These are phyloP conservation scores for Papilio aristodemus DNA, from an alignment of 1,140 invertebrate species.

Conservation along the genomic window DNA sequence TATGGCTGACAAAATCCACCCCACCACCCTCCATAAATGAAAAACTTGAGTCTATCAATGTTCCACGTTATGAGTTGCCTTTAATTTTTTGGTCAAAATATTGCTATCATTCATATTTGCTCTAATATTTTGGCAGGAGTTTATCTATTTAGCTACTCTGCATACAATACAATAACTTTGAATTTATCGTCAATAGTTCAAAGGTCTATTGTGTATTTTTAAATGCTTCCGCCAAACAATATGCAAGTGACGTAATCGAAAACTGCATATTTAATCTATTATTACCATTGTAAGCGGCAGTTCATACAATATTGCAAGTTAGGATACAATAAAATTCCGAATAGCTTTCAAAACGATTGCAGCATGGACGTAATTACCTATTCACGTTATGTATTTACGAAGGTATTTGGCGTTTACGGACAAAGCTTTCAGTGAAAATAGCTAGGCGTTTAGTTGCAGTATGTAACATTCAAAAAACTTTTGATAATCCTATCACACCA, in stretches of 20 bases:
- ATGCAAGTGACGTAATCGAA: neutral
- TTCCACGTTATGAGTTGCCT: too few relatives aligned
- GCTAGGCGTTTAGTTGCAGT: neutral
- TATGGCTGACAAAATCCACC: too few relatives aligned
- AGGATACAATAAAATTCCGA: conserved; percentile 12
- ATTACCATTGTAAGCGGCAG: neutral
- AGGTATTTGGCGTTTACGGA: neutral
- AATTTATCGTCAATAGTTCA: too few relatives aligned
- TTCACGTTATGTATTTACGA: conserved; percentile 10
- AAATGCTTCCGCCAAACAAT: neutral
- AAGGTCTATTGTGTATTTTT: too few relatives aligned
- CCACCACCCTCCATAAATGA: too few relatives aligned
- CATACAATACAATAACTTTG: too few relatives aligned
- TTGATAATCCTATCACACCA: too few relatives aligned
- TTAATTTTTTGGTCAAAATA: too few relatives aligned
- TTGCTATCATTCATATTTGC: too few relatives aligned
- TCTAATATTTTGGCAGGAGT: too few relatives aligned
- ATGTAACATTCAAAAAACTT: neutral
- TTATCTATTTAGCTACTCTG: too few relatives aligned
- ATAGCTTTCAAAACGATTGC: conserved; percentile 7
- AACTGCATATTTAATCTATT: conserved; percentile 13
- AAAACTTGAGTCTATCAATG: too few relatives aligned
- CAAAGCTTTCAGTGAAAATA: neutral
- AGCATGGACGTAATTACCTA: conserved; percentile 10
- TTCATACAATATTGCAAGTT: conserved; percentile 21